A percentile compares a stretch with the other conserved stretches of the same genome.
These are phyloP conservation scores for Phengaris arion DNA, from an alignment of 2,888 invertebrate genomes.

Conservation along the genomic window DNA sequence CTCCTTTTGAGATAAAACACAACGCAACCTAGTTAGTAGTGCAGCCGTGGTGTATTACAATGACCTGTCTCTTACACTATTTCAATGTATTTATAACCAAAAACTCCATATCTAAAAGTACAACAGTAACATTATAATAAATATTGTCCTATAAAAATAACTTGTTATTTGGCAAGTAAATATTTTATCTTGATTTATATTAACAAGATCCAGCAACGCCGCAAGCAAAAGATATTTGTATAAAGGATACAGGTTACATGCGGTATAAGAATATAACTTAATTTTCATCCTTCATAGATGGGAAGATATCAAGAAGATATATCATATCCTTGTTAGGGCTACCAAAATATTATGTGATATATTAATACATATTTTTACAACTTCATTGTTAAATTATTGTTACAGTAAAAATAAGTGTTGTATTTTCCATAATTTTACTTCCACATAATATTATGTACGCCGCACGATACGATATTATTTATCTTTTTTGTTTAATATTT, in stretches of 20 bases:
- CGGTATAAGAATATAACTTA: slow-evolving; percentile 25
- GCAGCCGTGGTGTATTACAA: no score
- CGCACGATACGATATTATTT: no score
- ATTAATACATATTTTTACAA: no score
- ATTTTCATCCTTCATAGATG: slow-evolving; percentile 25
- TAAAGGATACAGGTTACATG: slow-evolving; percentile 23
- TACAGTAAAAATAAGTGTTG: background rate
- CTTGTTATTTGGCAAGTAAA: background rate
- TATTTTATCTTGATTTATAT: slow-evolving; percentile 14
- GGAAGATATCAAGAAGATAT: slow-evolving; percentile 28
- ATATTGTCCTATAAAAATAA: no score
- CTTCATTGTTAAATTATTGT: no score
- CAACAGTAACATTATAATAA: no score
- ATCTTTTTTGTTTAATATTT: background rate
- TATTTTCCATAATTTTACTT: background rate
- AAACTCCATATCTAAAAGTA: no score
- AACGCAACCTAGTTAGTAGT: no score
- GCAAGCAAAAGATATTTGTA: background rate
- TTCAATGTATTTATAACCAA: no score
- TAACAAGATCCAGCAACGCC: background rate
- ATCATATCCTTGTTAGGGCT: slow-evolving; percentile 2
- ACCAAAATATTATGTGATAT: background rate
- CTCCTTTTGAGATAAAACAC: no score
- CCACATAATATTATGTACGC: no score
- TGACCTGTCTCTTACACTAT: no score